Percentiles rank a stretch among this genome's conserved stretches.
phyloP scores from a whole-genome alignment of 2,797 vertebrate genomes.

The Tarsius wallacei region DNA sequence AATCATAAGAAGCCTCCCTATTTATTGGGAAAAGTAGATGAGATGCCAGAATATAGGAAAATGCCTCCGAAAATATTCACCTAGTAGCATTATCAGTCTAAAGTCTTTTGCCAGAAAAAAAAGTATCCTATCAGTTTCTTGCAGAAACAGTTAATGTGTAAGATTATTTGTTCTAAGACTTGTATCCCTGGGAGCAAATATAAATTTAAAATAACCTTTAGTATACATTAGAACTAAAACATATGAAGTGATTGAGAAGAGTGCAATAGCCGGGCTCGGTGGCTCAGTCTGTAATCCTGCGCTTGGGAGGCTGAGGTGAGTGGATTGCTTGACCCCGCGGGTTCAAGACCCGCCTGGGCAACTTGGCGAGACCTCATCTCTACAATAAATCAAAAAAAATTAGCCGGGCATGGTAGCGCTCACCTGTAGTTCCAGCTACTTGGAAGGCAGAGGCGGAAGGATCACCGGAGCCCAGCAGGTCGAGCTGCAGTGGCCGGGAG shows the following conservation, averaged over 20 bases:
- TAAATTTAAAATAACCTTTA: background rate
- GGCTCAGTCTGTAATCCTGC: too few species aligned
- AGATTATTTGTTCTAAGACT: background rate
- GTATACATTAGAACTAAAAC: background rate
- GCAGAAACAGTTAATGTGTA: background rate
- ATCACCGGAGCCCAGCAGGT: too few species aligned
- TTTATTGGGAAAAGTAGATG: background rate
- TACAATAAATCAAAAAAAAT: too few species aligned
- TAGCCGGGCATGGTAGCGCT: too few species aligned
- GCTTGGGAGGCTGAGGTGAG: too few species aligned
- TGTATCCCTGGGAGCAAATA: background rate
- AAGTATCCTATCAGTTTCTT: background rate
- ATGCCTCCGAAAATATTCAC: background rate
- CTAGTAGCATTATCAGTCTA: background rate
- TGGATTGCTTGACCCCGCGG: too few species aligned
- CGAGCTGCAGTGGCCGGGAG: too few species aligned
- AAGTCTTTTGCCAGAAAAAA: slow-evolving; percentile 6
- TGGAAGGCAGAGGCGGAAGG: too few species aligned
- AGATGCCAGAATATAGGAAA: slow-evolving; percentile 24
- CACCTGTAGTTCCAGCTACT: too few species aligned
- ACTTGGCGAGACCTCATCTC: too few species aligned
- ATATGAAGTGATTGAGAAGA: slow-evolving; percentile 36
- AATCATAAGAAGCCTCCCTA: background rate
- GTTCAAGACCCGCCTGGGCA: too few species aligned
- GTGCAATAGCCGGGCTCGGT: too few species aligned